Evolutionary conservation across 2,888 invertebrate genomes (phyloP).

Genomic region (Gryllus longicercus): DNA sequence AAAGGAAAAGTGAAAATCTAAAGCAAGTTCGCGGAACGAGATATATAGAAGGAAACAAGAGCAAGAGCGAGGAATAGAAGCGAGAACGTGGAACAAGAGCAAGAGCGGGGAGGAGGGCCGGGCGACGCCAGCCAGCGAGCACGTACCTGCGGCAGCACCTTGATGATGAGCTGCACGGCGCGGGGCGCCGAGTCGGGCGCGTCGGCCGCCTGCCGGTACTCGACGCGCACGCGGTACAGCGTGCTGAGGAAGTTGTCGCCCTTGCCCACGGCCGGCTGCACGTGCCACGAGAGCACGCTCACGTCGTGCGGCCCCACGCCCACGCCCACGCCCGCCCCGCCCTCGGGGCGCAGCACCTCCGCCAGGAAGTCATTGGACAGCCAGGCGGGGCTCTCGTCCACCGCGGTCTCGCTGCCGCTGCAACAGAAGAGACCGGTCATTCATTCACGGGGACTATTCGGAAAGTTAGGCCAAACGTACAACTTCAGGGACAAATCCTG

Average conservation of each 20-base stretch:
- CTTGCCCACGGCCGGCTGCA: conserved; percentile 4
- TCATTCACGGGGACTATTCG: no score
- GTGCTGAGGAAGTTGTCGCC: conserved; percentile 23
- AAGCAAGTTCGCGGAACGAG: no score
- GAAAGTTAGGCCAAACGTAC: no score
- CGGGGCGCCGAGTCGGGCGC: background rate
- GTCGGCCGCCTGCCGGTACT: background rate
- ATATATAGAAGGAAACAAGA: no score
- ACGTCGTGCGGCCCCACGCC: no score
- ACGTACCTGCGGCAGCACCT: background rate
- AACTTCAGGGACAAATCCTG: no score
- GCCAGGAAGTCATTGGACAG: conserved; percentile 24
- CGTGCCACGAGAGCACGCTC: background rate
- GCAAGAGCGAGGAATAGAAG: no score
- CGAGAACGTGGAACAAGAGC: no score
- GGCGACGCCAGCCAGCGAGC: no score
- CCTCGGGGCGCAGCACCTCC: background rate
- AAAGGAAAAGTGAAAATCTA: no score
- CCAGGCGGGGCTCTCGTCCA: conserved; percentile 19
- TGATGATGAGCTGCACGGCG: background rate
- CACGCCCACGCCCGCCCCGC: background rate
- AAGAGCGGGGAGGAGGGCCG: no score
- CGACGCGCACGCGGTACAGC: background rate
- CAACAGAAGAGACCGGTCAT: background rate
- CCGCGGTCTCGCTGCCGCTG: background rate